Base-by-base conservation (phyloP, 2,113 vertebrate species). In the Centropristis striata region DNA sequence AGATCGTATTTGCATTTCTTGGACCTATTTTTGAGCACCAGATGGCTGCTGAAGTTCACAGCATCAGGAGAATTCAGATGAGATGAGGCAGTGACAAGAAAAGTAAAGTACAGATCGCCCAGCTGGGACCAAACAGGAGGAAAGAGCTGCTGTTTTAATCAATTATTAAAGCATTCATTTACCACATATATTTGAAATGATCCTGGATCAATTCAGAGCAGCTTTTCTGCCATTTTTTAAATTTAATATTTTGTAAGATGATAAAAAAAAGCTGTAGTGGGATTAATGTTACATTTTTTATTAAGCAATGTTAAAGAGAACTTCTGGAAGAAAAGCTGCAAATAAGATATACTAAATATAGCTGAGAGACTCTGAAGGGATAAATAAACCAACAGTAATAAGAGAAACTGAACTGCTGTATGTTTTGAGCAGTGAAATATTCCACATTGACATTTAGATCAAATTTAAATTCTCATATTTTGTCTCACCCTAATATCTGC, bases 1-100 rank as follows among this genome's bases (percentile, higher is more conserved):
- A 55, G 50, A 16, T 8, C 42, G 20, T 20, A 49, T 76, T 57
- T 67, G 71, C 60, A 72, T 71, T 50, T 66, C 51, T 67, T 32
- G 20, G 41, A 58, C 2, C 15, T 63, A 1, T 58, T 51, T 68
- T 8, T n/a, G 37, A 75, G 61, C 75, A 3, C 27, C 78, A 80
- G 51, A 69, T 59, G 61, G 75, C 47, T 28, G 58, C 0, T 58
- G 54, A 55, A 47, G 71, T 41, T 54, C 11, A 27, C n/a, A 47
- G 39, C 15, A 6, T 54, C 49, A 20, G 25, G 54, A 41, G 66
- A 67, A 60, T 75, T 75, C 47, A 63, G 49, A 63, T n/a, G 16
- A 80, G 54, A 12, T 65, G 36, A 41, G 64, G 49, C 44, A 44
- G 67, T 16, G 44, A 54, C 11, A 14, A 23, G 51, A n/a, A 49